These are phyloP conservation scores for Peucedramus taeniatus DNA, from an alignment of 2,113 vertebrate genomes.

Conservation along the genomic window DNA sequence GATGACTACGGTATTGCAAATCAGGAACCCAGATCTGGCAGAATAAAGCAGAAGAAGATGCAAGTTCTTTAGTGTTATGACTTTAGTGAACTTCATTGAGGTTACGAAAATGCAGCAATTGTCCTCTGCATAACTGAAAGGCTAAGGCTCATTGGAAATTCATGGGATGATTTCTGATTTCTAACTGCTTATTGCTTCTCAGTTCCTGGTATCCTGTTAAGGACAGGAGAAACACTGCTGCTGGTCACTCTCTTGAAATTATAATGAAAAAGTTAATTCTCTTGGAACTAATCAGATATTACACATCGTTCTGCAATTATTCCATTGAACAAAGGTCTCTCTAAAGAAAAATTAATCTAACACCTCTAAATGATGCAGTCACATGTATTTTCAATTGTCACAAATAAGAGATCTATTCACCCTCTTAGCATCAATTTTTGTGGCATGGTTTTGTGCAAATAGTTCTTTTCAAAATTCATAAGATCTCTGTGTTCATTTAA, in stretches of 20 bases:
- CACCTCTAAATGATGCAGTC: background rate
- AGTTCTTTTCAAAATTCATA: background rate
- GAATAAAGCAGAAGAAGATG: background rate
- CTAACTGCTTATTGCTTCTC: background rate
- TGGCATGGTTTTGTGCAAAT: background rate
- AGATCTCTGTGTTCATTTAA: background rate
- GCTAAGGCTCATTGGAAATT: background rate
- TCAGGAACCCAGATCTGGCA: background rate
- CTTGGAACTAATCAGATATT: conserved; percentile 25
- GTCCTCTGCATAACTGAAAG: background rate
- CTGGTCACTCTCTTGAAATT: background rate
- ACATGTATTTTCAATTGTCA: conserved; percentile 5
- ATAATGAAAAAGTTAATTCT: conserved; percentile 39
- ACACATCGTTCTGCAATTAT: background rate
- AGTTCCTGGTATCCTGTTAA: background rate
- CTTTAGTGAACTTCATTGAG: background rate
- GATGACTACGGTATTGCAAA: background rate
- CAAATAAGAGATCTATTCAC: background rate
- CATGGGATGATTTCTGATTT: background rate
- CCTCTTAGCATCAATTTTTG: background rate
- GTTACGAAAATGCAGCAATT: background rate
- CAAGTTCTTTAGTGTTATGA: background rate
- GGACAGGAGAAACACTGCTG: background rate
- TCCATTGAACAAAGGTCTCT: background rate
- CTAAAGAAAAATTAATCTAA: conserved; percentile 33